Base-by-base conservation (phyloP, 2,113 vertebrate genomes). In the Hiodon alosoides region DNA sequence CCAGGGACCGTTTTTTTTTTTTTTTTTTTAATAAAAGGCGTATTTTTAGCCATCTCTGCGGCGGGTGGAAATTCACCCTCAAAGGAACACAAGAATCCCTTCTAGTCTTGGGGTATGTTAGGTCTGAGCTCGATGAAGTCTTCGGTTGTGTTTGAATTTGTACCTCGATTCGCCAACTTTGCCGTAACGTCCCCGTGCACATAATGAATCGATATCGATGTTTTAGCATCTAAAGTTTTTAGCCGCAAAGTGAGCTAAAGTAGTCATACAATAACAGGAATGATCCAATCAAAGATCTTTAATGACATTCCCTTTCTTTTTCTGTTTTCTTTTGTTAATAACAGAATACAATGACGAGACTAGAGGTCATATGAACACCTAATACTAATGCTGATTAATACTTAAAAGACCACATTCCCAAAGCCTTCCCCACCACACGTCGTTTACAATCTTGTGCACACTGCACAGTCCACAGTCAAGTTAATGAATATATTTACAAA, bases 291-390 rank as follows among this genome's bases (percentile, higher is more conserved):
- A 86, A 87, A 83, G 80, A 77, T 83, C 88, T 89, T 92, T 92
- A 92, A 91, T 91, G 84, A 87, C 81, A 79, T 80, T 85, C 88
- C 86, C 81, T 86, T 88, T 85, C 80, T 86, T 81, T 70, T 69
- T 62, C 48, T 31, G 31, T 31, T 31, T 31, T 53, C 9, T 64
- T 77, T 87, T 78, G 84, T 86, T 91, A 92, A 92, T 85, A 90
- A 90, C 84, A 87, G 79, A 83, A 89, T 87, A 91, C 91, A 90
- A 81, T 79, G 85, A 88, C 85, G 86, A 85, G 83, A 89, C 87
- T 84, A 72, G 81, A 91, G 89, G 87, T 86, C 78, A 88, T 88
- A 87, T 86, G 84, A 89, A 91, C 86, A 89, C 83, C 87, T 88
- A 87, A 89, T 89, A 31, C 31, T 31, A 89, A 89, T 89, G 89